Base-by-base conservation (phyloP, 2,113 vertebrate species). In the Numida meleagris region DNA sequence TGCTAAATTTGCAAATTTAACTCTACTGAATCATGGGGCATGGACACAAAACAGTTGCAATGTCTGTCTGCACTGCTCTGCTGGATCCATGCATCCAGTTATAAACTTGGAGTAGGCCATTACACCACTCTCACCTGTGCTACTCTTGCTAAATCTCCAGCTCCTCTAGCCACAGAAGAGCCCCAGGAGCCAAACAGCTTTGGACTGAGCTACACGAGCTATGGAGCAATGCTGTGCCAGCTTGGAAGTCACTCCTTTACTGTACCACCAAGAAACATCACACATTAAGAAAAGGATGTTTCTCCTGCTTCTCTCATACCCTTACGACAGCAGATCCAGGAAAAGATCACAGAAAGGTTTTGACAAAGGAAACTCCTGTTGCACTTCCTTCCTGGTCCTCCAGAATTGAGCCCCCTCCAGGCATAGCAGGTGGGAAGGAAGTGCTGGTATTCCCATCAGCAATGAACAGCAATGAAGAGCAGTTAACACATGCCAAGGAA, bases 291-390 rank as follows among this genome's bases (percentile, higher is more conserved):
- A 31, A 57, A 36, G 4, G 19, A 4, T 3, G 0, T 38, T 72
- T 72, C 38, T 65, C 20, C 38, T 72, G 15, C 5, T 67, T 27
- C 8, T 72, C 62, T 78, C 18, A 43, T 31, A 50, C 11, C 3
- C 5, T 19, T 29, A 40, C 1, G 4, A 6, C 40, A 78, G 29
- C 45, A 72, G 20, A 53, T 73, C 20, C 50, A 82, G 24, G 14
- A 14, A 10, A 62, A 46, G 10, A 4, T 42, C 12, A 34, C 0
- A 3, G 23, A n/a, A 15, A 12, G 4, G 12, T 19, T 16, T 38
- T 66, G 57, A 33, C 58, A 38, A 8, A 67, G 24, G 3, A 58
- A 66, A 57, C 14, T 10, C 20, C 57, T 43, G 2, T 51, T 72
- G 46, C 11, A 31, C 8, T 55, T 89, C 36, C 33, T 80, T 12